Base-by-base conservation (phyloP, 2,888 invertebrate genomes). In the Acronicta alni region DNA sequence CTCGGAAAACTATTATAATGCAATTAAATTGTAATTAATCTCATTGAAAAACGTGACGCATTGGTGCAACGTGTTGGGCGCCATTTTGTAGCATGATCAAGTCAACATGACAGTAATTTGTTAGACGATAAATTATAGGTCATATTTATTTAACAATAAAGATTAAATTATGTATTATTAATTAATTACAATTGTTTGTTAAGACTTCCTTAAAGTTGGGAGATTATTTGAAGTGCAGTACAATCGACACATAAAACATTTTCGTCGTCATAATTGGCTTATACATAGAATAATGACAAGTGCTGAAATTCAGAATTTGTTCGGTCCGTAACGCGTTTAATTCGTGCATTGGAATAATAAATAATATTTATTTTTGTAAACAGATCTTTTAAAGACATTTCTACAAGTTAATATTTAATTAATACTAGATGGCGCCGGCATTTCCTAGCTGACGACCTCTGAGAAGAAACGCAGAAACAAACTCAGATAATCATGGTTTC, bases 1-100 rank as follows among this genome's bases (percentile, higher is more conserved):
- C 57, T 75, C 45, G 47, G 35, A 71, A 78, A 73, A 63, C 79
- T 58, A 89, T 91, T 89, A 90, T 83, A 85, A 83, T 75, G 42
- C 72, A 59, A 87, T 90, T 86, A 89, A 81, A 81, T 82, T 65
- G 32, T 79, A 79, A 86, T 90, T 89, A 84, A 82, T 84, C 84
- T 75, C 72, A 75, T 74, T 82, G 53, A 46, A 42, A 56, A 60
- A 72, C 61, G 61, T 75, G 66, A 64, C 67, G 44, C 26, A 57
- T 57, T 23, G 53, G 52, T 56, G 39, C 56, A 65, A 53, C 16
- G 15, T 55, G 47, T 48, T 54, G 45, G 60, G 52, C 55, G 66
- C 61, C 64, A 72, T 75, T 67, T 66, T 69, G 38, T 52, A 39
- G 43, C 7, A 26, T 39, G 9, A 17, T 16, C 43, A 51, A 47